These are phyloP conservation scores for Dromius quadrimaculatus DNA, from an alignment of 2,888 invertebrate genomes.

Conservation along the genomic window DNA sequence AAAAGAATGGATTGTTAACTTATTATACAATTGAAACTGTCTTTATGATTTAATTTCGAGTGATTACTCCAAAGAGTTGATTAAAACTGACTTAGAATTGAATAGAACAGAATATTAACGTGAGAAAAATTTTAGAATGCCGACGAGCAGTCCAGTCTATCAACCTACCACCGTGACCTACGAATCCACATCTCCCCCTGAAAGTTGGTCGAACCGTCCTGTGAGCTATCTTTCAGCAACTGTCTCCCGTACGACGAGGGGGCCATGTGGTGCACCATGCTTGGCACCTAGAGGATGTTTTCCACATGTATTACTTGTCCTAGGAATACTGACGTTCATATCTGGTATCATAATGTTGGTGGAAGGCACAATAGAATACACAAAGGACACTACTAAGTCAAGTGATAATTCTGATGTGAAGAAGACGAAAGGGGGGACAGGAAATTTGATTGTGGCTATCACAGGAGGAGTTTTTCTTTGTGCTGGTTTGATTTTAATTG, in stretches of 20 bases:
- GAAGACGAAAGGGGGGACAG: slow-evolving; percentile 51
- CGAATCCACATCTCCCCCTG: slow-evolving; percentile 67
- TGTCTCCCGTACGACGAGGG: slow-evolving; percentile 71
- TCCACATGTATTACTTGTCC: slow-evolving; percentile 62
- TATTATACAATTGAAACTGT: too few relatives aligned
- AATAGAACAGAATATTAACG: too few relatives aligned
- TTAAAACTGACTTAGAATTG: too few relatives aligned
- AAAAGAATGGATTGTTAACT: too few relatives aligned
- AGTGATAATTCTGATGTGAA: slow-evolving; percentile 60
- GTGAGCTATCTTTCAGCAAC: slow-evolving; percentile 65
- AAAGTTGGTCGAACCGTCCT: slow-evolving; percentile 64
- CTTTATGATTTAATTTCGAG: too few relatives aligned
- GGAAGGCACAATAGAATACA: slow-evolving; percentile 74
- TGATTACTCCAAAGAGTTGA: too few relatives aligned
- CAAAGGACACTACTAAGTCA: slow-evolving; percentile 64
- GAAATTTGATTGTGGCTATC: slow-evolving; percentile 70
- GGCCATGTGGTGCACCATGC: slow-evolving; percentile 70
- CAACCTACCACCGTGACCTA: slow-evolving; percentile 84
- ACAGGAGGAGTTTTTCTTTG: slow-evolving; percentile 74
- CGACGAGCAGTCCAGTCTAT: slow-evolving; percentile 78
- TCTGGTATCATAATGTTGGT: slow-evolving; percentile 74
- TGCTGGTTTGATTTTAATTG: slow-evolving; percentile 72
- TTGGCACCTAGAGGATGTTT: slow-evolving; percentile 60
- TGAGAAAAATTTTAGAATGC: slow-evolving; percentile 72
- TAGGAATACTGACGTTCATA: slow-evolving; percentile 59